Evolutionary conservation across 2,113 vertebrate species (phyloP), one percentile per base, ranked within the genome.

Genomic region (Oenanthe oenanthe): DNA sequence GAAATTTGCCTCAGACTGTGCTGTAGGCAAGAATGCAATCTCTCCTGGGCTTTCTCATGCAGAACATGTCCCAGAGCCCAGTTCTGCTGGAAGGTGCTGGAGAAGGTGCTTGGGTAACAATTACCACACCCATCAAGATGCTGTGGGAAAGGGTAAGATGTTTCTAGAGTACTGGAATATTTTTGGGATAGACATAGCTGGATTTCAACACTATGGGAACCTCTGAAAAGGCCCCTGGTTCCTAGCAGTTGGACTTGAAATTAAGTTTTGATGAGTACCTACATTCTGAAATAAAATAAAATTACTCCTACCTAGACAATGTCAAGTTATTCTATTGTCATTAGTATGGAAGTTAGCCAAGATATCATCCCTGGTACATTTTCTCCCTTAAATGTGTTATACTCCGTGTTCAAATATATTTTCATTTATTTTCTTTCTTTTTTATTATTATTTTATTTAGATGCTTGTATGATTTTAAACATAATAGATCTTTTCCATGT

Each of bases 401-500:
- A 36, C 48, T 92, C 18, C 13, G 12, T 74, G 38, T 77, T 83
- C 34, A 93, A 90, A 92, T 51, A 45, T 5, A 51, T 93, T 90
- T 90, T 89, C 11, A 26, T 85, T 75, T 85, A 17, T 81, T 94
- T 89, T 12, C 19, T n/a, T 87, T 85, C 17, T 45, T 45, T 47
- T 18, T n/a, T n/a, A n/a, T n/a, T n/a, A n/a, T 19, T 43, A 16
- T 43, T 16, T 43, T 43, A 54, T 83, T 88, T 85, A 88, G 74
- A 58, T 42, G 29, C 29, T 70, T 60, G 20, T n/a, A 38, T 47
- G 54, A 71, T 51, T 93, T 93, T 70, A 86, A 63, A 77, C 4
- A 8, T 73, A 90, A 90, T n/a, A 88, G 60, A 62, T 34, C 5
- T 6, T 72, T 82, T 92, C 34, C 13, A 34, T 54, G 63, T 73